Evolutionary conservation across 1,140 invertebrate genomes (phyloP), one percentile per base, ranked within the genome.

Genomic region (Onthophagus taurus): DNA sequence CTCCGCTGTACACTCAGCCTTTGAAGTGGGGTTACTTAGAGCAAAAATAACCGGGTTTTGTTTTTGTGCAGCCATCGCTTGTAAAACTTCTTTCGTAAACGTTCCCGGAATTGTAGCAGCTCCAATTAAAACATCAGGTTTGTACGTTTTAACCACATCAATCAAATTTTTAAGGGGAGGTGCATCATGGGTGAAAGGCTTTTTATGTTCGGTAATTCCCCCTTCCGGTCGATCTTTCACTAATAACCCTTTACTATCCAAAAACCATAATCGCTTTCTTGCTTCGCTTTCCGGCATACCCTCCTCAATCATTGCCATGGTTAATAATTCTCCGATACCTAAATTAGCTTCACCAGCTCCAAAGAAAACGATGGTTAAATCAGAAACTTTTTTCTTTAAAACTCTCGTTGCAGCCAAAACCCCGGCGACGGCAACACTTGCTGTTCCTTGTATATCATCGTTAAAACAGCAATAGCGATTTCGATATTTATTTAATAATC

Each of bases 1-100:
- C 64, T 93, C 89, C 13, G 94, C 94, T n/a, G 94, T 97, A 60
- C 93, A 97, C 67, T 98, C 94, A 3, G 94, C 91, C 70, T 95
- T 94, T 61, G 76, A 81, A 8, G 94, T 98, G 30, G 94, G 94
- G 71, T 98, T 98, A 56, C 91, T 96, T 2, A 98, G 70, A 11
- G 94, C 93, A 67, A 97, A 97, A 45, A 98, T 90, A 26, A 96
- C 76, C 0, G 91, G 91, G 21, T 69, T 68, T 11, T 79, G 70
- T 58, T 89, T 89, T 56, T 80, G 74, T 13, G 68, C 69, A 3
- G 71, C 85, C 90, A 97, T 95, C 52, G 78, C 72, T 47, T 77
- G 66, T 4, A 98, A 69, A 53, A 97, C 85, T 41, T 83, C 78
- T 14, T 77, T 67, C 0, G 83, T 94, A 61, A 98, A 98, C 7